Base-by-base conservation (phyloP, 2,888 invertebrate species). In the Tortrix viridana region DNA sequence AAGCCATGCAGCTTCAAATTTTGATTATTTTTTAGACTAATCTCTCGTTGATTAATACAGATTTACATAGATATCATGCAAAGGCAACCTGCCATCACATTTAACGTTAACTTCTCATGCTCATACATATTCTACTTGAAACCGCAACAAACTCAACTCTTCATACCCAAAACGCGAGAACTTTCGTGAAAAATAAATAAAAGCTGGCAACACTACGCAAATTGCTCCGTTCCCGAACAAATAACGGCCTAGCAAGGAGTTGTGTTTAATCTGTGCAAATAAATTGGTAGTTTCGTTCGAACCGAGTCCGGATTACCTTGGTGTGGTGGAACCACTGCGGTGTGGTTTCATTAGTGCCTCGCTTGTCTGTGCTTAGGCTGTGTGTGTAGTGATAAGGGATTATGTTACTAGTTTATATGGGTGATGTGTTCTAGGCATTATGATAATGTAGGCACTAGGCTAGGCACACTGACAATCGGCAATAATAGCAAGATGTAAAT, bases 251-350 rank as follows among this genome's bases (percentile, higher is more conserved):
- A 20, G 48, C 54, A 32, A 47, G 47, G 47, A 53, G 57, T 44
- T 54, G 20, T 38, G 23, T 62, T 50, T 52, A 56, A 57, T 52
- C 47, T 58, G 47, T 57, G 63, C 50, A 43, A 58, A 58, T 58
- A 63, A 58, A 63, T 63, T 58, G 57, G 57, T 53, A 58, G 63
- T 63, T 63, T 63, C 53, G 43, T 58, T 62, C 57, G 53, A 48
- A 47, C 26, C 52, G 19, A 44, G 44, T 20, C 62, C 26, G 52
- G 63, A 63, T 63, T 63, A 58, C 63, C 63, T 57, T 58, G 32
- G 52, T 18, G 57, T 46, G 57, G 60, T 60, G 46, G 44, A 50
- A 48, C 63, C 63, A 22, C 47, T 63, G 57, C 20, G 63, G 63
- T 20, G 47, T 19, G 53, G 56, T 62, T 63, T 63, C 63, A 63